Evolutionary conservation across 1,140 invertebrate genomes (phyloP).

Genomic region (Yoshiicerus persimilis): DNA sequence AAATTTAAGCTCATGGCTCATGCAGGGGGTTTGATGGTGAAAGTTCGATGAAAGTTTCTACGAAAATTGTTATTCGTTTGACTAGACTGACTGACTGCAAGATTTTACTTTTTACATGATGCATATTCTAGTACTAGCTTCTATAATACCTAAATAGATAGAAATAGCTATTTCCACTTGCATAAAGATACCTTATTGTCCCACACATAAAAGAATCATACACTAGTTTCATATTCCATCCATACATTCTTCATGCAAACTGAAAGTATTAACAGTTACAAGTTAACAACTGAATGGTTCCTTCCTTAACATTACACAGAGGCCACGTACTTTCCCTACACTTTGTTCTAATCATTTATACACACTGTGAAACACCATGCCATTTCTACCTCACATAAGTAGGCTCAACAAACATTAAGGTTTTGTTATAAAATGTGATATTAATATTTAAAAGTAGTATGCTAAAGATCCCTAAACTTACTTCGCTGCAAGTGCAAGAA

Average conservation of each 20-base stretch:
- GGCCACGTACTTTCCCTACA: neutral
- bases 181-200: neutral
- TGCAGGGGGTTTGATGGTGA: slow-evolving; percentile 13
- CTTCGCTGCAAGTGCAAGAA: neutral
- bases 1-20: slow-evolving; percentile 22
- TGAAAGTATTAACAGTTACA: neutral
- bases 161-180: neutral
- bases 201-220: neutral
- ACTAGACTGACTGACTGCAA: neutral
- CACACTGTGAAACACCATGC: neutral
- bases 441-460: neutral
- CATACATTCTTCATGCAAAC: neutral
- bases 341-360: too few relatives aligned
- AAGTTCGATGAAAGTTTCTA: neutral
- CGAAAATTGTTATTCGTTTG: slow-evolving; percentile 11
- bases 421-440: neutral
- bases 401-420: too few relatives aligned
- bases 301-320: neutral
- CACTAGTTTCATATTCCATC: neutral
- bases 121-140: neutral
- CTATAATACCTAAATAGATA: neutral
- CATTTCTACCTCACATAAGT: too few relatives aligned
- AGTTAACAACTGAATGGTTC: neutral
- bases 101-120: neutral
- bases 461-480: neutral